Evolutionary conservation across 2,797 vertebrate genomes (phyloP), one percentile per base, ranked within the genome.

Genomic region (Eidolon dupreanum): DNA sequence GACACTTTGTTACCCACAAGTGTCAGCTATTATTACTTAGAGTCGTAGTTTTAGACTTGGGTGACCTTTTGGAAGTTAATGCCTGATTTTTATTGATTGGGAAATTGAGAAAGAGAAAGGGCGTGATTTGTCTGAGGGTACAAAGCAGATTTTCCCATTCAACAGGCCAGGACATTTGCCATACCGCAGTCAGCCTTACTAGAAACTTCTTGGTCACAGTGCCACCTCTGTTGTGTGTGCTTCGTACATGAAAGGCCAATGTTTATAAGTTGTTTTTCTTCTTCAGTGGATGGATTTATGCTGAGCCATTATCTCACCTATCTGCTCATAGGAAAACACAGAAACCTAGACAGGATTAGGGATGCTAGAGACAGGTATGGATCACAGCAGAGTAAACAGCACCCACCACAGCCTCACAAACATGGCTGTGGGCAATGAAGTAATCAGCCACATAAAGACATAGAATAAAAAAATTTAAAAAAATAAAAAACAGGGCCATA

Each of bases 341-440:
- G 77, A 95, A 92, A 94, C 79, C 8, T 41, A 96, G 94, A 97
- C 81, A 36, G 90, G 90, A 95, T 97, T 95, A 93, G 68, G 84
- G 68, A 65, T 19, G 81, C 49, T 7, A 57, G 77, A 86, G 93
- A 57, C 31, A 28, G 31, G 31, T 53, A 12, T 22, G 26, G 68
- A 53, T 63, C 77, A 38, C 57, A 74, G 33, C 16, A 53, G 22
- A 19, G 53, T 51, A 91, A 97, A 91, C 49, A 91, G 46, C 36
- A 24, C 31, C 61, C 51, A 82, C 87, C 61, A 0, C 83, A 93
- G 46, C 83, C 90, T 82, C 71, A 86, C 66, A 96, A 70, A 92
- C 78, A 93, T 0, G 1, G 46, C 13, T 94, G 95, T 87, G 97
- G 92, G 78, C 16, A 53, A 15, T 94, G 96, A 97, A 24, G 66